phyloP scores from a whole-genome alignment of 1,140 invertebrate genomes.

The Caerostris extrusa region DNA sequence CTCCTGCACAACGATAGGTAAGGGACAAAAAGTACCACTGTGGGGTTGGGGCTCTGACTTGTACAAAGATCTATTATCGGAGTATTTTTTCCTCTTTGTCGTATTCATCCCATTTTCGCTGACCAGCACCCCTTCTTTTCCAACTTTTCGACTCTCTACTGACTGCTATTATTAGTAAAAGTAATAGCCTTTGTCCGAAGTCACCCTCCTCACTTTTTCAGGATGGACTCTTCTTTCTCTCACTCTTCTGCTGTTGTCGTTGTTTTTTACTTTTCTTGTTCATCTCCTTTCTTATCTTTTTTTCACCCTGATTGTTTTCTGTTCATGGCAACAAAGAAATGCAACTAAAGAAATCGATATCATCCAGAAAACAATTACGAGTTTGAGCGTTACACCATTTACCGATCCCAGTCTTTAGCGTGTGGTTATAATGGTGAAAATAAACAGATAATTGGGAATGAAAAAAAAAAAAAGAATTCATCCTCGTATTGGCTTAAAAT shows the following conservation, averaged over 20 bases:
- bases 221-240: background rate
- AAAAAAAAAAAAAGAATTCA: too few relatives aligned
- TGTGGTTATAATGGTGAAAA: background rate
- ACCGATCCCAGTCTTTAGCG: background rate
- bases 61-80: conserved; percentile 61
- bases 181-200: conserved; percentile 33
- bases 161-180: conserved; percentile 55
- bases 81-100: conserved; percentile 20
- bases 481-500: too few relatives aligned
- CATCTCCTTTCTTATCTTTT: background rate
- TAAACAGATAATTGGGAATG: background rate
- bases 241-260: background rate
- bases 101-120: conserved; percentile 56
- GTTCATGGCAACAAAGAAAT: background rate
- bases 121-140: background rate
- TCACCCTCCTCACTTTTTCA: background rate
- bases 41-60: background rate
- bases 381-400: background rate
- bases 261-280: background rate
- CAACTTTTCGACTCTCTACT: background rate
- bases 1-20: background rate
- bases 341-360: background rate
- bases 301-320: background rate
- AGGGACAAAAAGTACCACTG: background rate
- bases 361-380: conserved; percentile 28